Base-by-base conservation (phyloP, 2,888 invertebrate genomes). In the Papilio gigon region DNA sequence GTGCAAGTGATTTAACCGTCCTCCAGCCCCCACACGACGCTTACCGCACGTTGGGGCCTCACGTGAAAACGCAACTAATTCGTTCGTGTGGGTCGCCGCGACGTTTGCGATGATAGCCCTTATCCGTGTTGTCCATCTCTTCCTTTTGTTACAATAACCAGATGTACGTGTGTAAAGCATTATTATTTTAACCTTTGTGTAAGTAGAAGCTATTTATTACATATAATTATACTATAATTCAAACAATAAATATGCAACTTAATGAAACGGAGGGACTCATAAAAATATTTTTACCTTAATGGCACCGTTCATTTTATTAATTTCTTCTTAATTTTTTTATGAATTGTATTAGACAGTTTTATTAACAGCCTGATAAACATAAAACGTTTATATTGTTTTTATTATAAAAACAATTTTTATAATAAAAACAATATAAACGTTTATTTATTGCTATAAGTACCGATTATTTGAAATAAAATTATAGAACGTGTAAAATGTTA, bases 31-130 rank as follows among this genome's bases (percentile, higher is more conserved):
- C 60, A 59, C 60, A 47, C 64, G 25, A 27, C n/a, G 62, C 30
- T 27, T 9, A 25, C 40, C 70, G 73, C 71, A 70, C 78, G 79
- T 79, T 75, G 73, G 78, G 79, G 75, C 73, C 76, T 88, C 80
- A 82, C 84, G 80, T 85, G 81, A 83, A 89, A 90, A 86, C 88
- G 87, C 86, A 87, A 83, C 89, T 89, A 89, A 90, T 90, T 90
- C 88, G 80, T 50, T 81, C 79, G 86, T 82, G 88, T 88, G 86
- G 83, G 84, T 85, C 85, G 85, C 83, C 87, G 88, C 84, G 87
- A 87, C 89, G 89, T 90, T 89, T 89, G 87, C 85, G 85, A 85
- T 83, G 84, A 88, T 87, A 86, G 82, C 85, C 83, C 82, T 86
- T 91, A 90, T 90, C 90, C 86, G 73, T 78, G 78, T 79, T 78